phyloP scores from a whole-genome alignment of 2,888 invertebrate genomes.

The Lithosia quadra region DNA sequence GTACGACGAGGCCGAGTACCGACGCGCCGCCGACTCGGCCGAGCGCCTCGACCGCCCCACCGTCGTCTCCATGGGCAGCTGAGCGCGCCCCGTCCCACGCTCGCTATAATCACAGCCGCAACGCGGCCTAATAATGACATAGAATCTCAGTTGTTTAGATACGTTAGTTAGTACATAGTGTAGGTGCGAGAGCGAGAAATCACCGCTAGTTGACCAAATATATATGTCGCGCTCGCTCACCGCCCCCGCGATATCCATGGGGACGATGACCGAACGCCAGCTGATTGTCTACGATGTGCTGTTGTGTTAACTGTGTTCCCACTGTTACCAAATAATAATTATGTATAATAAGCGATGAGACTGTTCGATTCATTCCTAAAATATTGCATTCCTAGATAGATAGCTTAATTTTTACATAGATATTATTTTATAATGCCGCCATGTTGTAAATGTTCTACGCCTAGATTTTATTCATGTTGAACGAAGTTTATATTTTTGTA shows the following conservation, averaged over 20 bases:
- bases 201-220: constrained; percentile 63
- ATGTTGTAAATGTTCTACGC: constrained; percentile 31
- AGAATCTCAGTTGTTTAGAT: constrained; percentile 77
- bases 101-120: constrained; percentile 13
- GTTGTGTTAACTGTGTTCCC: constrained; percentile 42
- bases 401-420: constrained; percentile 47
- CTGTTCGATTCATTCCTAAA: constrained; percentile 66
- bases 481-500: constrained; percentile 47
- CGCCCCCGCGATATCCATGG: constrained; percentile 5
- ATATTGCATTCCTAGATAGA: constrained; percentile 57
- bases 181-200: constrained; percentile 35
- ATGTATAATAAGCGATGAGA: constrained; percentile 63
- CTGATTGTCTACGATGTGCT: constrained; percentile 19
- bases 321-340: constrained; percentile 68
- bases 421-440: constrained; percentile 33
- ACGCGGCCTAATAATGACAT: constrained; percentile 30
- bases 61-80: constrained; percentile 84
- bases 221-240: constrained; percentile 26
- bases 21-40: constrained; percentile 55
- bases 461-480: constrained; percentile 44
- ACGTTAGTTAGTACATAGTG: constrained; percentile 47
- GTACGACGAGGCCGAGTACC: constrained; percentile 66
- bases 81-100: constrained; percentile 59
- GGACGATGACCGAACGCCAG: not conserved
- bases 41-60: constrained; percentile 83